Evolutionary conservation across 2,797 vertebrate genomes (phyloP).

Genomic region (Alectoris magna): DNA sequence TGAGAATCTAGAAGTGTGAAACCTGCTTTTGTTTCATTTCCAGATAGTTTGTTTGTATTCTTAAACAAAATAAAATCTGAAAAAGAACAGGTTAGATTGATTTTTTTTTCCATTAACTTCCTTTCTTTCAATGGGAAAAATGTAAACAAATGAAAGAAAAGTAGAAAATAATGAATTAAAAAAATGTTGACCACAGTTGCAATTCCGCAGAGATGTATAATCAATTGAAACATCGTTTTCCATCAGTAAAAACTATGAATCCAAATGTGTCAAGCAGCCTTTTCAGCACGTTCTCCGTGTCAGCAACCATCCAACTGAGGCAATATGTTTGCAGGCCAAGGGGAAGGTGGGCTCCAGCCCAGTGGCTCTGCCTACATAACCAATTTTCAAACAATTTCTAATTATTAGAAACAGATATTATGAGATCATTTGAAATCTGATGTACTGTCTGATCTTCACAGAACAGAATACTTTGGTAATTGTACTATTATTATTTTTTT

Average conservation of each 20-base stretch:
- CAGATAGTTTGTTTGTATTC: background rate
- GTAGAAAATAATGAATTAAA: background rate
- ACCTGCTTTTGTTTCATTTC: background rate
- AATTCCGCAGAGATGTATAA: background rate
- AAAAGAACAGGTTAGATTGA: background rate
- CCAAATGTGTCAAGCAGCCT: background rate
- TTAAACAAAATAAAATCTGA: background rate
- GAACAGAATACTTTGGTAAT: background rate
- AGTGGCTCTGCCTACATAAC: background rate
- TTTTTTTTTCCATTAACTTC: background rate
- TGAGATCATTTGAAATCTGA: background rate
- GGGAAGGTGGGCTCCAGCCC: background rate
- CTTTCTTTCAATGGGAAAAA: background rate
- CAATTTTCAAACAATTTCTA: background rate
- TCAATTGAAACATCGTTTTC: background rate
- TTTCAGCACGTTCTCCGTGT: background rate
- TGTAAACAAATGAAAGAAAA: background rate
- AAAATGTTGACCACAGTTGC: background rate
- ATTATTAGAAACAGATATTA: background rate
- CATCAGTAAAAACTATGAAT: background rate
- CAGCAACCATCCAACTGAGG: background rate
- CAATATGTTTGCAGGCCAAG: background rate
- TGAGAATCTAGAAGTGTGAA: background rate
- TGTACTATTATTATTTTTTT: background rate
- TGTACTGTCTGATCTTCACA: background rate